Conservation (phyloP, 1,140 invertebrate species). For the Radopholus similis region DNA sequence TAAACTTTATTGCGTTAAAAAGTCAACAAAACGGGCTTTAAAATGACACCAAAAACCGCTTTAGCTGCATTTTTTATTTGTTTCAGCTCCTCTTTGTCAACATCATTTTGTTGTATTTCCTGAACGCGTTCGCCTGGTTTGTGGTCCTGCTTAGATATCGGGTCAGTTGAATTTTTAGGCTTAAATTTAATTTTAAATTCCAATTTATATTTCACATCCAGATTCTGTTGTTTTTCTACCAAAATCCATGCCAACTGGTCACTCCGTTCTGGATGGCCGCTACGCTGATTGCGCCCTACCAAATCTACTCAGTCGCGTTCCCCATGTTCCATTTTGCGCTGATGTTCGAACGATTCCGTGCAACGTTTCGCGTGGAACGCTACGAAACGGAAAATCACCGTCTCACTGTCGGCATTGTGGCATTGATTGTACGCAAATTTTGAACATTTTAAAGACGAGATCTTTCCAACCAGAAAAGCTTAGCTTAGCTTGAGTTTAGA, state of each 20-base stretch:
- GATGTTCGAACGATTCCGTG: conserved; percentile 1
- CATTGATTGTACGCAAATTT: too few relatives aligned
- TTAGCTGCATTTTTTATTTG: too few relatives aligned
- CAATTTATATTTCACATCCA: not conserved
- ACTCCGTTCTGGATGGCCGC: conserved; percentile 8
- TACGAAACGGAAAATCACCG: too few relatives aligned
- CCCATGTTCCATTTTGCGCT: conserved; percentile 9
- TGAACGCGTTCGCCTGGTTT: not conserved
- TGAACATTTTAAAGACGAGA: too few relatives aligned
- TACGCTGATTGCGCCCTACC: not conserved
- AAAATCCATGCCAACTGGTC: conserved; percentile 2
- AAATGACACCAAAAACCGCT: too few relatives aligned
- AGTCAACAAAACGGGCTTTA: too few relatives aligned
- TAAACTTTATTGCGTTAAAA: too few relatives aligned
- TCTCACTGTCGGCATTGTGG: too few relatives aligned
- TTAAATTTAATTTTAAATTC: not conserved
- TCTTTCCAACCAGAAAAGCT: too few relatives aligned
- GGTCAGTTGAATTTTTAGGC: not conserved
- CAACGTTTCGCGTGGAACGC: conserved; percentile 4
- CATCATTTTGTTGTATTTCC: conserved; percentile 4
- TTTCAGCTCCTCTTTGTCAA: conserved; percentile 7
- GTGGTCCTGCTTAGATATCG: conserved; percentile 6
- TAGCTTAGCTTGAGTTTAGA: too few relatives aligned
- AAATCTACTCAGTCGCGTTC: conserved; percentile 4
- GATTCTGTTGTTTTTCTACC: conserved; percentile 6